Evolutionary conservation across 2,797 vertebrate species (phyloP).

Genomic region (Artibeus lituratus): DNA sequence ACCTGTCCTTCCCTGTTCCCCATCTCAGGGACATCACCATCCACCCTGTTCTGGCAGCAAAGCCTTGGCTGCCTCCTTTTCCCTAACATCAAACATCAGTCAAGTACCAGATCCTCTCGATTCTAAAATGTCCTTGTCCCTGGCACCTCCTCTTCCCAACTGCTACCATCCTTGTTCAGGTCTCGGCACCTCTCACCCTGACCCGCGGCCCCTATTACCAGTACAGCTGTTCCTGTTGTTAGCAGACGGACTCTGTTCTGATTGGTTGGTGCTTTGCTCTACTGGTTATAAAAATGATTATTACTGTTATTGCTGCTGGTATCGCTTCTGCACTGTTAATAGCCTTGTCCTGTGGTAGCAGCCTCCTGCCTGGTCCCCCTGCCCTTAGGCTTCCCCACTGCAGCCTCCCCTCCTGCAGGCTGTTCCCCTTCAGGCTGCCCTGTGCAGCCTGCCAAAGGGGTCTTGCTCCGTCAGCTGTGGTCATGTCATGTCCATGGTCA

Average conservation of each 20-base stretch:
- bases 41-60: background rate
- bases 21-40: background rate
- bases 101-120: background rate
- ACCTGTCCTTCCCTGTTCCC: background rate
- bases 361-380: background rate
- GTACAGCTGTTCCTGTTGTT: background rate
- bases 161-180: background rate
- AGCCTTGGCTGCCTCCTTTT: background rate
- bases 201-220: background rate
- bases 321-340: background rate
- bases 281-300: background rate
- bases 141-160: background rate
- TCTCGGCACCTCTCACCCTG: background rate
- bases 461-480: background rate
- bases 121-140: background rate
- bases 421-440: background rate
- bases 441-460: background rate
- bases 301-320: background rate
- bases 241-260: background rate
- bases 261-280: background rate
- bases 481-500: background rate
- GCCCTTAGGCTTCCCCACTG: background rate
- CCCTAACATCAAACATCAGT: background rate
- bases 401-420: background rate
- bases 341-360: background rate